Percentiles rank a stretch among this genome's conserved stretches.
Conservation (phyloP, 2,113 vertebrate genomes). For the Romanogobio albipinnatus region DNA sequence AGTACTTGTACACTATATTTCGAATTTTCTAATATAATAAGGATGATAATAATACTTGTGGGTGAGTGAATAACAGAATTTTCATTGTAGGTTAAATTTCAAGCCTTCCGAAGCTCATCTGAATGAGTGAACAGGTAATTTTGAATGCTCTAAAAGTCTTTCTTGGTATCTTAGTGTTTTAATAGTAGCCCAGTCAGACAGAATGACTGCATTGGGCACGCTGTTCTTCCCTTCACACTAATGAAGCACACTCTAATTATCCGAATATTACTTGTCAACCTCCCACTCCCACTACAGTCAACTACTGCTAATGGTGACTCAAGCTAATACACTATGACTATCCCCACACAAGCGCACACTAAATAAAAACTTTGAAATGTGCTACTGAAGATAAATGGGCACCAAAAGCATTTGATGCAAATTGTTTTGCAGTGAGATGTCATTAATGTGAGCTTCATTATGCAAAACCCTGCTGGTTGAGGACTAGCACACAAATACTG, state of each 20-base stretch:
- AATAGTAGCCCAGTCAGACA: not conserved
- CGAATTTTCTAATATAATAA: too few species aligned
- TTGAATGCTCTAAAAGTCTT: not conserved
- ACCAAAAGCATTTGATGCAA: slow-evolving; percentile 7
- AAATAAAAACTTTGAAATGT: slow-evolving; percentile 26
- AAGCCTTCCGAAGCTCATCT: not conserved
- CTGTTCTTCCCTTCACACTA: slow-evolving; percentile 31
- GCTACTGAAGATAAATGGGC: slow-evolving; percentile 28
- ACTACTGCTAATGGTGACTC: slow-evolving; percentile 11
- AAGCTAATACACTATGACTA: not conserved
- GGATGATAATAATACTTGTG: too few species aligned
- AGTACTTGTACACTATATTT: too few species aligned
- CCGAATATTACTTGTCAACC: slow-evolving; percentile 14
- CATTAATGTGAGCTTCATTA: slow-evolving; percentile 15
- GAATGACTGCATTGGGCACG: not conserved
- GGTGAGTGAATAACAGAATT: too few species aligned
- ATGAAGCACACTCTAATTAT: slow-evolving; percentile 39
- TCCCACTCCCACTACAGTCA: slow-evolving; percentile 2
- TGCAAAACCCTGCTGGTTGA: slow-evolving; percentile 4
- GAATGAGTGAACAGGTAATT: not conserved
- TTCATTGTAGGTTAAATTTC: too few species aligned
- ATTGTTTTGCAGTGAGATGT: slow-evolving; percentile 12
- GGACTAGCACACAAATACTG: not conserved
- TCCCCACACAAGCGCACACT: not conserved
- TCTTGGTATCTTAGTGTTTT: not conserved